Evolutionary conservation across 2,797 vertebrate genomes (phyloP).

Genomic region (Apogon talboti): DNA sequence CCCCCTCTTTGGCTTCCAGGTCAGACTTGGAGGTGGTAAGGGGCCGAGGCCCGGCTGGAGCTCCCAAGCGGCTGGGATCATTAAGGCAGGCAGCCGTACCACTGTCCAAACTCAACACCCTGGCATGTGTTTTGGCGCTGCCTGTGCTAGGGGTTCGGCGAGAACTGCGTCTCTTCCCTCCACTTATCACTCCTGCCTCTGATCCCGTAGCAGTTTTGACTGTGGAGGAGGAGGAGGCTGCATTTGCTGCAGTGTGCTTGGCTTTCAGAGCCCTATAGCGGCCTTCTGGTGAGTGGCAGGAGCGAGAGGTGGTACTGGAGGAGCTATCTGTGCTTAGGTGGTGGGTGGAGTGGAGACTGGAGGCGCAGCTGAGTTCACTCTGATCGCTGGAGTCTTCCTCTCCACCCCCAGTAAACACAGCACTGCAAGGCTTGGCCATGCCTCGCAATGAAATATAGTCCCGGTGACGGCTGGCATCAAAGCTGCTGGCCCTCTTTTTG

Average conservation of each 20-base stretch:
- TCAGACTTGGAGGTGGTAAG: slow-evolving; percentile 99
- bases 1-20: slow-evolving; percentile 99
- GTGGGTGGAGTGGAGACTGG: slow-evolving; percentile 93
- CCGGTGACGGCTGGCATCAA: slow-evolving; percentile 93
- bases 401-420: slow-evolving; percentile 86
- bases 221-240: slow-evolving; percentile 60
- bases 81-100: slow-evolving; percentile 94
- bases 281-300: slow-evolving; percentile 93
- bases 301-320: slow-evolving; percentile 92
- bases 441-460: slow-evolving; percentile 91
- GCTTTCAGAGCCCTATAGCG: slow-evolving; percentile 88
- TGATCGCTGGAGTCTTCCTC: slow-evolving; percentile 97
- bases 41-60: slow-evolving; percentile 89
- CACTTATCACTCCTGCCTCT: slow-evolving; percentile 75
- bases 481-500: slow-evolving; percentile 97
- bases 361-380: slow-evolving; percentile 95
- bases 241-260: slow-evolving; percentile 82
- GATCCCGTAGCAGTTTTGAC: slow-evolving; percentile 76
- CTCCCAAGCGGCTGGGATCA: slow-evolving; percentile 89
- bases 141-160: slow-evolving; percentile 91
- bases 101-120: slow-evolving; percentile 96
- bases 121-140: slow-evolving; percentile 93
- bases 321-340: slow-evolving; percentile 95
- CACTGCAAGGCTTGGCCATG: slow-evolving; percentile 91
- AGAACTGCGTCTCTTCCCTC: slow-evolving; percentile 87